These are phyloP conservation scores for Oryzias celebensis DNA, from an alignment of 2,113 vertebrate species.

Conservation along the genomic window DNA sequence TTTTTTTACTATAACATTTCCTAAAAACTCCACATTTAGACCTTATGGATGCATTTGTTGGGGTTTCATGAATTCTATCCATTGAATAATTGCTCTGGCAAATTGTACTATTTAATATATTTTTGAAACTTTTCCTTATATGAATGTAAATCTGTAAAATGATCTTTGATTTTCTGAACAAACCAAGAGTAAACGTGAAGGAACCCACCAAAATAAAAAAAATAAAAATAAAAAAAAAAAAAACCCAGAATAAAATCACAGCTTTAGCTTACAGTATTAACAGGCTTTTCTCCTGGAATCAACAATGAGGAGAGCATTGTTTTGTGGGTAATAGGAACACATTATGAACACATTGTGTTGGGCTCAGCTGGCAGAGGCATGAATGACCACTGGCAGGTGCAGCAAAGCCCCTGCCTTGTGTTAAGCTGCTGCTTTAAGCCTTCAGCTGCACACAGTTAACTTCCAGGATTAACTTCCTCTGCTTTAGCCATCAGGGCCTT, in stretches of 20 bases:
- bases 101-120: too few relatives aligned
- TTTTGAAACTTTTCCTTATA: too few relatives aligned
- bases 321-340: constrained; percentile 5
- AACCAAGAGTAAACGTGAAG: too few relatives aligned
- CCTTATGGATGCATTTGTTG: too few relatives aligned
- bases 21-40: too few relatives aligned
- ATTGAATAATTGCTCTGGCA: too few relatives aligned
- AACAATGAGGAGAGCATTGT: background rate
- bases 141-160: too few relatives aligned
- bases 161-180: too few relatives aligned
- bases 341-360: constrained; percentile 9
- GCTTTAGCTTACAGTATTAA: background rate
- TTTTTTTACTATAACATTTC: too few relatives aligned
- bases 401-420: constrained; percentile 32
- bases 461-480: constrained; percentile 43
- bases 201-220: background rate
- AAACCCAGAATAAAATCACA: background rate
- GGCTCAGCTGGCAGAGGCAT: constrained; percentile 12
- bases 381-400: constrained; percentile 55
- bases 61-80: too few relatives aligned
- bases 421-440: constrained; percentile 47
- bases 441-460: constrained; percentile 44
- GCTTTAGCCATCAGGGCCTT: constrained; percentile 24
- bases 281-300: background rate
- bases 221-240: background rate